Conservation (phyloP, 2,888 invertebrate genomes). For the Callyntrura sp. region DNA sequence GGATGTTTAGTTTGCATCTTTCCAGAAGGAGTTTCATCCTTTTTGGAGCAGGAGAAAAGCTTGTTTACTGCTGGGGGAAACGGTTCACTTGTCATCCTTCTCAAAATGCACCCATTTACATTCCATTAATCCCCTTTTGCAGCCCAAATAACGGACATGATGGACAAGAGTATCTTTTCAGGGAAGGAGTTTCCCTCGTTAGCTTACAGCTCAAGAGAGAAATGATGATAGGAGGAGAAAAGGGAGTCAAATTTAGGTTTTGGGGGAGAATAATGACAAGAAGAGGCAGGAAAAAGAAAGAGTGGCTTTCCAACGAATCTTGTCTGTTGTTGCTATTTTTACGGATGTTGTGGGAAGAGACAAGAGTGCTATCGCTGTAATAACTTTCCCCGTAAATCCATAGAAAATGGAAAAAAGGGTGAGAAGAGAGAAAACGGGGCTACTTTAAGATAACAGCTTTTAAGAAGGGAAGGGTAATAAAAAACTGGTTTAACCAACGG, state of each 20-base stretch:
- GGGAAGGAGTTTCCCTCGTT: neutral
- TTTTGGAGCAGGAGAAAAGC: too few species aligned
- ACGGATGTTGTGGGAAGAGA: neutral
- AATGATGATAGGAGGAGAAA: neutral
- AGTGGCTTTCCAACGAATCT: too few species aligned
- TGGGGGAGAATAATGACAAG: conserved; percentile 4
- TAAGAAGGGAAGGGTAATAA: conserved; percentile 18
- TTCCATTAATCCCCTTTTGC: conserved; percentile 62
- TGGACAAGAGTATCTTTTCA: neutral
- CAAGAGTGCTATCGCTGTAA: neutral
- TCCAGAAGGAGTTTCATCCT: too few species aligned
- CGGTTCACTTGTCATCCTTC: neutral
- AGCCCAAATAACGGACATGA: conserved; percentile 21
- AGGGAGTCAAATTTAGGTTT: neutral
- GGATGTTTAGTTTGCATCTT: too few species aligned
- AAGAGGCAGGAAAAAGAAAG: neutral
- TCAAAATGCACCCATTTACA: conserved; percentile 65
- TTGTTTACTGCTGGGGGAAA: neutral
- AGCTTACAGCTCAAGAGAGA: too few species aligned
- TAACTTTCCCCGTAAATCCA: neutral
- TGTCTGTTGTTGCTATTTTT: conserved; percentile 1
- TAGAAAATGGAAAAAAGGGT: neutral
- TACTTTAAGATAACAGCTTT: neutral
- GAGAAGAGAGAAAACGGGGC: conserved; percentile 16
- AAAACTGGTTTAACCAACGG: neutral